Evolutionary conservation across 2,888 invertebrate genomes (phyloP).

Genomic region (Acrocyrtus sp.): DNA sequence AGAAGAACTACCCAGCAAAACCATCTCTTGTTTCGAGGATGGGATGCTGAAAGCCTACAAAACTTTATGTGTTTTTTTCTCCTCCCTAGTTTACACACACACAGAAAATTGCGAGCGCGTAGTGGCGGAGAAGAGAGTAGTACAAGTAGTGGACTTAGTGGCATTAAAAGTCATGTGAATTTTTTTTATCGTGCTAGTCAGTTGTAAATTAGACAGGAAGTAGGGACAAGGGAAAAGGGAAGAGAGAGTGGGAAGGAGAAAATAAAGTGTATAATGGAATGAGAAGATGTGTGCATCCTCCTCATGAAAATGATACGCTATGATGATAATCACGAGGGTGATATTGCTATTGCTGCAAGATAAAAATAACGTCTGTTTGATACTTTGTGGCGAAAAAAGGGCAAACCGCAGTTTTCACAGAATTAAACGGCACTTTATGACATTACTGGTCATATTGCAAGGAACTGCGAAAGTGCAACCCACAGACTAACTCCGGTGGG

Average conservation of each 20-base stretch:
- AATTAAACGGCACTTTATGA: too few relatives aligned
- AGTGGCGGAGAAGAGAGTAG: not conserved
- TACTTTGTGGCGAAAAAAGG: too few relatives aligned
- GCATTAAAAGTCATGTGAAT: not conserved
- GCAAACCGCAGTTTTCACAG: too few relatives aligned
- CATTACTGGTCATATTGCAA: too few relatives aligned
- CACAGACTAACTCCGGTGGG: too few relatives aligned
- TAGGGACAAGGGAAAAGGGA: not conserved
- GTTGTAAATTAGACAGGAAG: not conserved
- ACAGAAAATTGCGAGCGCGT: not conserved
- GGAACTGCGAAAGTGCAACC: too few relatives aligned
- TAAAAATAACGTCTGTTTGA: too few relatives aligned
- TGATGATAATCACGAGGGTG: not conserved
- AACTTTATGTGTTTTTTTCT: not conserved
- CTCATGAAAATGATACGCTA: not conserved
- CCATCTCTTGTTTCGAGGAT: not conserved
- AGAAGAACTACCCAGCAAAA: not conserved
- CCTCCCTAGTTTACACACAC: not conserved
- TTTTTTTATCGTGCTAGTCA: not conserved
- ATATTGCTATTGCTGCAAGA: not conserved
- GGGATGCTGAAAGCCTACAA: not conserved
- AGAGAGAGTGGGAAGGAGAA: too few relatives aligned
- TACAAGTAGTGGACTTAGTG: too few relatives aligned
- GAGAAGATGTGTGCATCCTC: not conserved
- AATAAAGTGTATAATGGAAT: too few relatives aligned